Evolutionary conservation across 2,797 vertebrate genomes (phyloP).

Genomic region (Balearica regulorum): DNA sequence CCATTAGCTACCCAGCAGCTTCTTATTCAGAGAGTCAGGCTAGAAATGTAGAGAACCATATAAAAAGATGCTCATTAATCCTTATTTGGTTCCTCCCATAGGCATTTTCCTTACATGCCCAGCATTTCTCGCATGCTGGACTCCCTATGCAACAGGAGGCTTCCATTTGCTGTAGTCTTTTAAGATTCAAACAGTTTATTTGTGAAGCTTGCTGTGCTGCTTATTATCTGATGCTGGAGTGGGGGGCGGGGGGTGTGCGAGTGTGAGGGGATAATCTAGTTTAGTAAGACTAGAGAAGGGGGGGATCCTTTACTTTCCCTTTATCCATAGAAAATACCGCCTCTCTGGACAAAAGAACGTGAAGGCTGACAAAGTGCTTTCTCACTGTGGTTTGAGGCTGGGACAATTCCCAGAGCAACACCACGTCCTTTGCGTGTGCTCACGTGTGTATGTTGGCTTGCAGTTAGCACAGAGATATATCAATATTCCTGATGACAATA

Average conservation of each 20-base stretch:
- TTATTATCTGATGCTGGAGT: background rate
- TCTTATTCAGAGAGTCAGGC: background rate
- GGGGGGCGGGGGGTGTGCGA: too few relatives aligned
- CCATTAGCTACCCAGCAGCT: constrained; percentile 46
- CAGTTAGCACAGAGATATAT: constrained; percentile 61
- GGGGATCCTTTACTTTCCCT: background rate
- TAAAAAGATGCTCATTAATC: constrained; percentile 53
- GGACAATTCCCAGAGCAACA: background rate
- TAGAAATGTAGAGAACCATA: constrained; percentile 18
- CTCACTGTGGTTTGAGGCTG: background rate
- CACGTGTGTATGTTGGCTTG: background rate
- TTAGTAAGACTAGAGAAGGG: background rate
- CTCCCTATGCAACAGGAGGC: background rate
- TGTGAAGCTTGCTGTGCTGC: background rate
- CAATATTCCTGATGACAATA: constrained; percentile 76
- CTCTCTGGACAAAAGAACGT: background rate
- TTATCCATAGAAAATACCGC: background rate
- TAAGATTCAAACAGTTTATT: constrained; percentile 2
- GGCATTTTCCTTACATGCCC: constrained; percentile 23
- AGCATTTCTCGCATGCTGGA: constrained; percentile 1
- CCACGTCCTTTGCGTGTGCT: constrained; percentile 27
- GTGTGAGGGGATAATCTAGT: background rate
- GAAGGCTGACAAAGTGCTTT: background rate
- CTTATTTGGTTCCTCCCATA: constrained; percentile 49
- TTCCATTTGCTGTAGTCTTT: constrained; percentile 21